Conservation (phyloP, 1,140 invertebrate genomes). For the Drosophila tsacasi region DNA sequence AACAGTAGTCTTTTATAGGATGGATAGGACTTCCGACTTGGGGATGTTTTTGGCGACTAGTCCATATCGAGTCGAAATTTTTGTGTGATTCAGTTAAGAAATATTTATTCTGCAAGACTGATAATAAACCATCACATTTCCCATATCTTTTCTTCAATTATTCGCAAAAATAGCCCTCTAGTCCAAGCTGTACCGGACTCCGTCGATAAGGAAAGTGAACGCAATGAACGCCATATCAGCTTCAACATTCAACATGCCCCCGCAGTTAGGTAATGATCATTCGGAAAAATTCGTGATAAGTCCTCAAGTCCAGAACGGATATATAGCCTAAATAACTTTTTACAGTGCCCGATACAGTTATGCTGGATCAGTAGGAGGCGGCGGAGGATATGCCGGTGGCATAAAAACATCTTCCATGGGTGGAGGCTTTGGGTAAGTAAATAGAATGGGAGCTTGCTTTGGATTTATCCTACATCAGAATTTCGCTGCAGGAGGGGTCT, state of each 20-base stretch:
- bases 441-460: too few relatives aligned
- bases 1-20: background rate
- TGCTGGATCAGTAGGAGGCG: conserved; percentile 21
- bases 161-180: conserved; percentile 59
- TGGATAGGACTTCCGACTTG: background rate
- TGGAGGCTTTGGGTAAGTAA: conserved; percentile 1
- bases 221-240: conserved; percentile 57
- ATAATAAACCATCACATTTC: background rate
- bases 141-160: conserved; percentile 1
- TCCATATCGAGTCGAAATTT: background rate
- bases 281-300: conserved; percentile 40
- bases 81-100: background rate
- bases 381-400: conserved; percentile 17
- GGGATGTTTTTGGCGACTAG: too few relatives aligned
- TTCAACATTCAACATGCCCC: conserved; percentile 51
- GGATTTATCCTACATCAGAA: background rate
- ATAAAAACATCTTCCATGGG: conserved; percentile 49
- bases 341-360: conserved; percentile 51
- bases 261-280: conserved; percentile 57
- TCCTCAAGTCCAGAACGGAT: conserved; percentile 6
- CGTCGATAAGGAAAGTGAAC: conserved; percentile 61
- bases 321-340: conserved; percentile 1
- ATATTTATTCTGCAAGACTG: background rate
- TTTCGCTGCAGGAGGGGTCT: conserved; percentile 28
- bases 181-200: conserved; percentile 48